A percentile compares a stretch with the other conserved stretches of the same genome.
Conservation (phyloP, 2,113 vertebrate species). For the Vidua macroura region DNA sequence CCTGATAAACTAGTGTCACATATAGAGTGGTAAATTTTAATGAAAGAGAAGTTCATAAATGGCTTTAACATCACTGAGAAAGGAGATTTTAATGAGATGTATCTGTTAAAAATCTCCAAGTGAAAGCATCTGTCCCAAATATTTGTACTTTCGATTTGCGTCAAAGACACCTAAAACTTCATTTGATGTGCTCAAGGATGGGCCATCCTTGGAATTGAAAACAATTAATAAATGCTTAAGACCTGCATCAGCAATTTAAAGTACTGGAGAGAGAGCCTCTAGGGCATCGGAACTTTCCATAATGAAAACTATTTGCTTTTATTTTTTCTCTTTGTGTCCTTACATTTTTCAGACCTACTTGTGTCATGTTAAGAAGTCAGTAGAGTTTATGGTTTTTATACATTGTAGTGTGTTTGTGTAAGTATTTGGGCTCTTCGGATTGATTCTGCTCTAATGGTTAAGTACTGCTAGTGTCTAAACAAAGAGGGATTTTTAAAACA, state of each 20-base stretch:
- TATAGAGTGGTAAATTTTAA: background rate
- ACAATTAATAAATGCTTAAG: background rate
- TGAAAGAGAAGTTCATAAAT: background rate
- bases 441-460: background rate
- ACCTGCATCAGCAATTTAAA: background rate
- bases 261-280: background rate
- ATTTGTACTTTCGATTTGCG: background rate
- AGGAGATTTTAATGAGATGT: background rate
- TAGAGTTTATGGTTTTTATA: background rate
- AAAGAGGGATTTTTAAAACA: background rate
- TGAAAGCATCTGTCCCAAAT: background rate
- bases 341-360: background rate
- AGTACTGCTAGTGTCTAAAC: background rate
- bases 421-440: background rate
- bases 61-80: background rate
- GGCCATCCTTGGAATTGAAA: background rate
- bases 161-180: background rate
- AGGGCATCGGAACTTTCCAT: background rate
- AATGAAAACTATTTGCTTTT: background rate
- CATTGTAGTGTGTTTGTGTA: background rate
- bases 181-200: background rate
- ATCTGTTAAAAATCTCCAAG: background rate
- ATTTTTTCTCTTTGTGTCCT: background rate
- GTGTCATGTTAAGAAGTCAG: background rate
- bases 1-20: background rate